Base-by-base conservation (phyloP, 1,140 invertebrate species). In the Conus ventricosus region DNA sequence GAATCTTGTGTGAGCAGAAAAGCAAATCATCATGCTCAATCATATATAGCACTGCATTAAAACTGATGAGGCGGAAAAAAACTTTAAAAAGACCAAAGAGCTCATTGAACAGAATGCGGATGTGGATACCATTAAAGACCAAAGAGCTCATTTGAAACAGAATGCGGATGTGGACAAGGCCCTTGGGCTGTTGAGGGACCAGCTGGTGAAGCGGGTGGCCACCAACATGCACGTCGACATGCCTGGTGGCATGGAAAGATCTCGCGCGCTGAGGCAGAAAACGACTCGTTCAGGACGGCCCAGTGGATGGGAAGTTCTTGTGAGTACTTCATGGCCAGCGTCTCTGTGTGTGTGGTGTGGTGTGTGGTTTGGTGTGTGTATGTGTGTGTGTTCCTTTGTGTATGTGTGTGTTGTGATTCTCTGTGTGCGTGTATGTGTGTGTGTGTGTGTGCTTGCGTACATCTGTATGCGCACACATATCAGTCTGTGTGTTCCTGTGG, bases 211-310 rank as follows among this genome's bases (percentile, higher is more conserved):
- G n/a, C 87, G 92, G 93, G 95, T 17, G 93, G 93, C 4, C 91
- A 91, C 78, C 91, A 93, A 84, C 88, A 95, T 13, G 94, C 95
- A 80, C 84, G 85, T 53, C 92, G 93, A 78, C 93, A 94, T 89
- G 94, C 94, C 13, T 95, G 95, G 95, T 95, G 91, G 85, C 94
- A 95, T 88, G 92, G 91, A 6, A 91, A 91, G 57, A 93, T 95
- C 67, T 88, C 88, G 6, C 84, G 95, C n/a, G 90, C 94, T 10
- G 92, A 95, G 25, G 94, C 94, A 11, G 93, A 94, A n/a, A 85
- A 54, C 89, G 93, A 71, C 86, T 95, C 5, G 86, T 54, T 8
- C 88, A 88, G 13, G 89, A 90, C 67, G 94, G 93, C 3, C 93
- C 93, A 78, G 86, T 90, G 51, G 90, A 95, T 87, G 95, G 95